Evolutionary conservation across 2,888 invertebrate genomes (phyloP).

Genomic region (Apeira syringaria): DNA sequence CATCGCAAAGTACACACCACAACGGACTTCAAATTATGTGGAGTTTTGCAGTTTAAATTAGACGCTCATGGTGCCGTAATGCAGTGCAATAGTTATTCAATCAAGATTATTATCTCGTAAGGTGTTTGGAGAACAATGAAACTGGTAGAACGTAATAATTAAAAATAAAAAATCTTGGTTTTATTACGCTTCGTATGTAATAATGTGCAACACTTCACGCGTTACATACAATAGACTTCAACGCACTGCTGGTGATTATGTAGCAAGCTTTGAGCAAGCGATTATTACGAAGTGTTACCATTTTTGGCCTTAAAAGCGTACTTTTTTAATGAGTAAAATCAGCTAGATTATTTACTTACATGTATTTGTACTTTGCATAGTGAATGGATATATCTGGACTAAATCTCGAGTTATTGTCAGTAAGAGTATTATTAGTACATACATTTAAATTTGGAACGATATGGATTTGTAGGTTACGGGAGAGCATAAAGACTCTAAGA

Average conservation of each 20-base stretch:
- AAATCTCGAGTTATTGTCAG: no score
- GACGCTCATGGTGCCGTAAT: conserved; percentile 17
- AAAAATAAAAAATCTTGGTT: conserved; percentile 1
- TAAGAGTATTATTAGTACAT: no score
- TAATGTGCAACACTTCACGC: conserved; percentile 3
- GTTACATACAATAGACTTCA: conserved; percentile 26
- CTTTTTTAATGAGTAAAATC: no score
- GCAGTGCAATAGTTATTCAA: conserved; percentile 13
- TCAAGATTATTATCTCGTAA: conserved; percentile 6
- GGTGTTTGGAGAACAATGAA: conserved; percentile 9
- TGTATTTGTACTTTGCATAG: no score
- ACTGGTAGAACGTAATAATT: conserved; percentile 2
- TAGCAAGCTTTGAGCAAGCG: no score
- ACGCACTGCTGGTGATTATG: conserved; percentile 16
- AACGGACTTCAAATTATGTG: conserved; percentile 39
- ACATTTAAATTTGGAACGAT: no score
- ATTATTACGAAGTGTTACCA: no score
- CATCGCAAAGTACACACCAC: conserved; percentile 33
- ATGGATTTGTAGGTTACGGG: no score
- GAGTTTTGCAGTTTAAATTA: conserved; percentile 16
- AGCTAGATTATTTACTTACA: no score
- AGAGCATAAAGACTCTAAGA: no score
- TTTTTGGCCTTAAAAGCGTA: no score
- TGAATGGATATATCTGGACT: no score
- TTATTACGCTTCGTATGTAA: conserved; percentile 1